phyloP scores from a whole-genome alignment of 92 coral and sea anemone genomes.

The Chrysogorgia sp. region DNA sequence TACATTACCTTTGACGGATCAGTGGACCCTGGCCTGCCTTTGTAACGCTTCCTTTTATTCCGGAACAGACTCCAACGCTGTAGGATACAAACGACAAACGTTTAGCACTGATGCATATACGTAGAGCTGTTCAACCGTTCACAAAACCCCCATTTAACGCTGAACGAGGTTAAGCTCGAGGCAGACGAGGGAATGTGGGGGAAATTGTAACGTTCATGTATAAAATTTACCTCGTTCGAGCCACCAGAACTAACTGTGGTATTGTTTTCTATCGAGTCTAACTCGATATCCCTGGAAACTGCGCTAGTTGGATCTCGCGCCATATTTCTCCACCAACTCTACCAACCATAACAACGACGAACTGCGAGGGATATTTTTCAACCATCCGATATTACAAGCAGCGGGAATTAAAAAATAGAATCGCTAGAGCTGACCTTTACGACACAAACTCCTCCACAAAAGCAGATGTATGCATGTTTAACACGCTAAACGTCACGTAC shows the following conservation, averaged over 20 bases:
- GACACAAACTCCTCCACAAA: conserved; percentile 29
- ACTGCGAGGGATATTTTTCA: conserved; percentile 18
- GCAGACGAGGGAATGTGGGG: not conserved
- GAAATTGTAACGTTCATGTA: not conserved
- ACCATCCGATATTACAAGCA: conserved; percentile 7
- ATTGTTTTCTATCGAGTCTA: conserved; percentile 22
- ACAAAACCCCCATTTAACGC: conserved; percentile 1
- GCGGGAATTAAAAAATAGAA: conserved; percentile 3
- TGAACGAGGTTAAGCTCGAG: not conserved
- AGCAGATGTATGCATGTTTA: conserved; percentile 50
- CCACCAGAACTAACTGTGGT: conserved; percentile 32
- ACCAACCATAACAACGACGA: conserved; percentile 39
- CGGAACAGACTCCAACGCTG: conserved; percentile 43
- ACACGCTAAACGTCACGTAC: conserved; percentile 40
- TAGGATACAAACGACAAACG: not conserved
- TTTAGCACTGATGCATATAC: not conserved
- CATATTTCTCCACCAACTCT: conserved; percentile 23
- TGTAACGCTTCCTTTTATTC: conserved; percentile 32
- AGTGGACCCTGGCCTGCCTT: conserved; percentile 25
- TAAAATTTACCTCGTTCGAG: conserved; percentile 43
- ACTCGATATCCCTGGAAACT: conserved; percentile 22
- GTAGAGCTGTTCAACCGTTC: not conserved
- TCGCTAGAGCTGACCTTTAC: conserved; percentile 15
- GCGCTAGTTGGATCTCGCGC: conserved; percentile 27
- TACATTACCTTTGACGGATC: conserved; percentile 24